Evolutionary conservation across 2,888 invertebrate species (phyloP).

Genomic region (Euphydryas editha): DNA sequence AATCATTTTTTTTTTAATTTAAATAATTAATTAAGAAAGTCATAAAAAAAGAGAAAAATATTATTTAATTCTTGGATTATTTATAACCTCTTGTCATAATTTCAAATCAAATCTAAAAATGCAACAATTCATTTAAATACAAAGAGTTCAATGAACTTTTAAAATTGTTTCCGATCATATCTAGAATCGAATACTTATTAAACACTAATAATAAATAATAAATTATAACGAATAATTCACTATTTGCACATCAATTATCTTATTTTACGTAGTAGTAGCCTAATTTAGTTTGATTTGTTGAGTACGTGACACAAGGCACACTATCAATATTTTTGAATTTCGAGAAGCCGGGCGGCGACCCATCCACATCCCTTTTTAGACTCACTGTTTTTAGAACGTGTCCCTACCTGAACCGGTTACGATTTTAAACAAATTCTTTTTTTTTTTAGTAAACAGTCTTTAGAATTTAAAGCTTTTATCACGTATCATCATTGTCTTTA

Average conservation of each 20-base stretch:
- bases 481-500: too few species aligned
- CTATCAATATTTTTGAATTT: conserved; percentile 6
- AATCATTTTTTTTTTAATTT: too few species aligned
- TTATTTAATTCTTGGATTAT: too few species aligned
- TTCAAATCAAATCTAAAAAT: not conserved
- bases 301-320: conserved; percentile 38
- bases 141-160: conserved; percentile 37
- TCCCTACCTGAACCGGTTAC: not conserved
- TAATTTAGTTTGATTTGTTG: conserved; percentile 47
- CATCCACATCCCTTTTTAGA: not conserved
- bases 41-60: too few species aligned
- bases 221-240: too few species aligned
- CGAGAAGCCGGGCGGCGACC: not conserved
- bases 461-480: too few species aligned
- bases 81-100: too few species aligned
- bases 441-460: too few species aligned
- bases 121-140: not conserved
- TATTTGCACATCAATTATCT: conserved; percentile 53
- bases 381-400: not conserved
- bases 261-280: conserved; percentile 51
- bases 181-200: conserved; percentile 26
- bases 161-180: conserved; percentile 17
- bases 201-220: too few species aligned
- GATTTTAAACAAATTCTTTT: not conserved
- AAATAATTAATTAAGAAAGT: too few species aligned